These are phyloP conservation scores for Neosilurus hyrtlii DNA, from an alignment of 2,797 vertebrate genomes.

Conservation along the genomic window DNA sequence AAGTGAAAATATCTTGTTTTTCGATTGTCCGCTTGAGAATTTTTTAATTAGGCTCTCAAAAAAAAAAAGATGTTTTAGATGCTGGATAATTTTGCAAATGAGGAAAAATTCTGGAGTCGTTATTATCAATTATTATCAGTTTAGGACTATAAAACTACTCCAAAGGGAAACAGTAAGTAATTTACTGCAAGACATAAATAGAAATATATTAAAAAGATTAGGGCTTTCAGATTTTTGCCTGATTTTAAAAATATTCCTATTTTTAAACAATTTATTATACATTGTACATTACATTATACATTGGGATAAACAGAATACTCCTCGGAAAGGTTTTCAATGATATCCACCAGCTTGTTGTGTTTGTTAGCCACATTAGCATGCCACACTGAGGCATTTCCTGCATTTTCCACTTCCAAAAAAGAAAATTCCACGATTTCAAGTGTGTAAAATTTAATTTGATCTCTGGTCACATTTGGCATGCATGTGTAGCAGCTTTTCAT, in stretches of 20 bases:
- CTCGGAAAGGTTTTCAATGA: background rate
- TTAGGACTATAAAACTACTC: slow-evolving; percentile 31
- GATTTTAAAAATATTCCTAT: background rate
- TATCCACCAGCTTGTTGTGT: background rate
- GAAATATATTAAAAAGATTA: too few species aligned
- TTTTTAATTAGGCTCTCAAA: slow-evolving; percentile 42
- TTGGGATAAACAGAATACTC: background rate
- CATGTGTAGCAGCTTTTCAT: slow-evolving; percentile 15
- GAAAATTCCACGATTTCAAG: slow-evolving; percentile 23
- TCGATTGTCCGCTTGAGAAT: slow-evolving; percentile 39
- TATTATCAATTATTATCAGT: slow-evolving; percentile 33
- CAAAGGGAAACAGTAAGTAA: slow-evolving; percentile 11
- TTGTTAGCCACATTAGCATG: slow-evolving; percentile 24
- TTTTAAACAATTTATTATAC: background rate
- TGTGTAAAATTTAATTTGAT: slow-evolving; percentile 34
- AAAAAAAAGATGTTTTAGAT: background rate
- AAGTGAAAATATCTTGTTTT: slow-evolving; percentile 47
- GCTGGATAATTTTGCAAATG: slow-evolving; percentile 43
- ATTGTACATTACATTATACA: background rate
- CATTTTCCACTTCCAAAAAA: background rate
- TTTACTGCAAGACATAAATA: background rate
- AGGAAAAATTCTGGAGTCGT: slow-evolving; percentile 6
- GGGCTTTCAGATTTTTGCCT: background rate
- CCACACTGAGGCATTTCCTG: slow-evolving; percentile 6
- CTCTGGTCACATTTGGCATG: slow-evolving; percentile 27